A percentile compares a stretch with the other conserved stretches of the same genome.
phyloP scores from a whole-genome alignment of 37 sponge, comb jelly and placozoan species.

The Haliclona indistincta region DNA sequence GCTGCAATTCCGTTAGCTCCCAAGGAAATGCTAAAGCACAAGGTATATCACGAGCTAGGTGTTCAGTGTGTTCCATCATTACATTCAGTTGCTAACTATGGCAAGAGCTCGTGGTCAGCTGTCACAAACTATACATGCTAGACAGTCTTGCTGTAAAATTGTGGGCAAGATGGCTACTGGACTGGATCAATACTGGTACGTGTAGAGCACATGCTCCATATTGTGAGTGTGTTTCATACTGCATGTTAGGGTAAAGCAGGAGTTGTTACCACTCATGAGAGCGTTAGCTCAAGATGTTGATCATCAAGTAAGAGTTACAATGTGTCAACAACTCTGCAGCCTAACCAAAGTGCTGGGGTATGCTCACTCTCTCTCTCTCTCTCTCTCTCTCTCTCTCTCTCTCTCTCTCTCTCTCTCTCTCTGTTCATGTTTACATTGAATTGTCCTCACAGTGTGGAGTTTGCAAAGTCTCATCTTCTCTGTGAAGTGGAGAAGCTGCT shows the following conservation, averaged over 20 bases:
- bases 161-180: slow-evolving; percentile 37
- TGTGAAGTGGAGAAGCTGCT: slow-evolving; percentile 50
- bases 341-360: slow-evolving; percentile 54
- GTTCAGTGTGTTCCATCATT: too few species aligned
- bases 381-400: slow-evolving; percentile 4
- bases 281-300: slow-evolving; percentile 76
- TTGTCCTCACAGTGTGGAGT: slow-evolving; percentile 24
- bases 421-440: not conserved
- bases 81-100: slow-evolving; percentile 32
- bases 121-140: slow-evolving; percentile 54
- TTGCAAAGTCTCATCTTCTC: slow-evolving; percentile 33
- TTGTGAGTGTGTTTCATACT: too few species aligned
- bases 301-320: slow-evolving; percentile 35
- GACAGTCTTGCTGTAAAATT: slow-evolving; percentile 50
- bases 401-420: slow-evolving; percentile 12
- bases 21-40: slow-evolving; percentile 53
- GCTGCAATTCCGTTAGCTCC: slow-evolving; percentile 35
- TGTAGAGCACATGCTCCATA: not conserved
- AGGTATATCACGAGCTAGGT: slow-evolving; percentile 10
- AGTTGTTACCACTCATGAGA: slow-evolving; percentile 54
- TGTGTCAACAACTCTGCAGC: slow-evolving; percentile 47
- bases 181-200: slow-evolving; percentile 73
- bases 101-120: slow-evolving; percentile 56
- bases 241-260: slow-evolving; percentile 54
- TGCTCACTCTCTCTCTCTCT: not conserved